phyloP scores from a whole-genome alignment of 92 coral and sea anemone species.

The Galaxea fascicularis region DNA sequence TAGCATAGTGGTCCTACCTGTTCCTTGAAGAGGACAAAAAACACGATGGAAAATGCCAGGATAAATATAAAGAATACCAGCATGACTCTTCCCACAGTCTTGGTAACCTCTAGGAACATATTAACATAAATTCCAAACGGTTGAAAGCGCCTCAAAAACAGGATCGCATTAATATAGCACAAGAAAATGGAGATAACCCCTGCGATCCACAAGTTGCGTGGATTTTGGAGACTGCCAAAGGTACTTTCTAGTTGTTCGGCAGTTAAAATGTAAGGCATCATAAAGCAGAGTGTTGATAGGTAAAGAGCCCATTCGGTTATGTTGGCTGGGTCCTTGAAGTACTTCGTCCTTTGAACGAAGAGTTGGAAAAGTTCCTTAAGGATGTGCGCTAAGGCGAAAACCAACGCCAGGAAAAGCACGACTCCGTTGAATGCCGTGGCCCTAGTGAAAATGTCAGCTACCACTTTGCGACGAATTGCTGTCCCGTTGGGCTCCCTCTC shows the following conservation, averaged over 20 bases:
- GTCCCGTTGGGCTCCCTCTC: slow-evolving; percentile 14
- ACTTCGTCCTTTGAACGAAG: slow-evolving; percentile 45
- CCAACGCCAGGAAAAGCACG: slow-evolving; percentile 43
- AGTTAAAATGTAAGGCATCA: slow-evolving; percentile 61
- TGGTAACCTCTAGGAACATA: slow-evolving; percentile 88
- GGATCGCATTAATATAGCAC: slow-evolving; percentile 65
- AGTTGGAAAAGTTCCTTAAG: slow-evolving; percentile 80
- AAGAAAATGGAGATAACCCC: slow-evolving; percentile 65
- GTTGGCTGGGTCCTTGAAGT: slow-evolving; percentile 73
- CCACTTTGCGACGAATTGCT: neutral
- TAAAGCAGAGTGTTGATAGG: slow-evolving; percentile 65
- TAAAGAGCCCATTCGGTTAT: slow-evolving; percentile 88
- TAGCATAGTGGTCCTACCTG: slow-evolving; percentile 59
- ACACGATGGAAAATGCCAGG: slow-evolving; percentile 81
- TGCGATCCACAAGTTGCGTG: slow-evolving; percentile 51
- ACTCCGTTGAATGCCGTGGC: slow-evolving; percentile 12
- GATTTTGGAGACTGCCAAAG: slow-evolving; percentile 38
- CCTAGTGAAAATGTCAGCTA: slow-evolving; percentile 24
- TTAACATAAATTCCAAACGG: slow-evolving; percentile 87
- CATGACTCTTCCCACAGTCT: slow-evolving; percentile 72
- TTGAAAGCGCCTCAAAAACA: slow-evolving; percentile 71
- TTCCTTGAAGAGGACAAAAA: slow-evolving; percentile 80
- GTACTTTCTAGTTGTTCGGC: neutral
- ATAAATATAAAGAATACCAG: slow-evolving; percentile 73
- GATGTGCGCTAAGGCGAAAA: slow-evolving; percentile 59